A percentile compares a stretch with the other conserved stretches of the same genome.
These are phyloP conservation scores for Lepus timidus DNA, from an alignment of 2,113 vertebrate species.

Conservation along the genomic window DNA sequence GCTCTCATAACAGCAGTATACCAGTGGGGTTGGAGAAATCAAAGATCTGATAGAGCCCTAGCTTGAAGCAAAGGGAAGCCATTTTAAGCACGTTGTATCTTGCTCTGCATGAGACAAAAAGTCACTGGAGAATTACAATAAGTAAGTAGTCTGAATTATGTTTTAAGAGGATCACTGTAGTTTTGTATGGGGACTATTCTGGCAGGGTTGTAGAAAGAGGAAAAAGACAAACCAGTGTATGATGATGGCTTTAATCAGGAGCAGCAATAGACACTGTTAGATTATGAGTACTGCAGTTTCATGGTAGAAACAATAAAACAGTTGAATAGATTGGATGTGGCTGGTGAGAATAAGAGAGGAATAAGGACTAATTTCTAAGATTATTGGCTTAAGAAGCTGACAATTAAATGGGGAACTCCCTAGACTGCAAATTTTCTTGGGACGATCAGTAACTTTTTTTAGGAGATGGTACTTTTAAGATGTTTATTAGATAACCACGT, in stretches of 20 bases:
- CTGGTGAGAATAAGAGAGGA: neutral
- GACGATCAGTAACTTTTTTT: neutral
- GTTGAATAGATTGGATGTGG: neutral
- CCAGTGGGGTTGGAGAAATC: neutral
- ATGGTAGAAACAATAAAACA: neutral
- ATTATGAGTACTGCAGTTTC: neutral
- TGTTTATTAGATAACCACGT: neutral
- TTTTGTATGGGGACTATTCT: neutral
- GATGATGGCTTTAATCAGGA: neutral
- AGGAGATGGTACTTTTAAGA: neutral
- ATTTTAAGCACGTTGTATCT: neutral
- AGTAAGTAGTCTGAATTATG: neutral
- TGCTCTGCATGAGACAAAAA: neutral
- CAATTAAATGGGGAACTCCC: neutral
- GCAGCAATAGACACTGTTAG: neutral
- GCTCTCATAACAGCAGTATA: neutral
- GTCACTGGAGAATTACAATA: neutral
- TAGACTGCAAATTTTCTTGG: neutral
- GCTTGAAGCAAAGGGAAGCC: neutral
- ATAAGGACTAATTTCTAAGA: neutral
- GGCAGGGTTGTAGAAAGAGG: neutral
- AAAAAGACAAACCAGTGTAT: neutral
- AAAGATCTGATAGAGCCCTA: neutral
- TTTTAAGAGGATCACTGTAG: neutral
- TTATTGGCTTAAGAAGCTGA: neutral